These are phyloP conservation scores for Elmis aenea DNA, from an alignment of 2,888 invertebrate genomes.

Conservation along the genomic window DNA sequence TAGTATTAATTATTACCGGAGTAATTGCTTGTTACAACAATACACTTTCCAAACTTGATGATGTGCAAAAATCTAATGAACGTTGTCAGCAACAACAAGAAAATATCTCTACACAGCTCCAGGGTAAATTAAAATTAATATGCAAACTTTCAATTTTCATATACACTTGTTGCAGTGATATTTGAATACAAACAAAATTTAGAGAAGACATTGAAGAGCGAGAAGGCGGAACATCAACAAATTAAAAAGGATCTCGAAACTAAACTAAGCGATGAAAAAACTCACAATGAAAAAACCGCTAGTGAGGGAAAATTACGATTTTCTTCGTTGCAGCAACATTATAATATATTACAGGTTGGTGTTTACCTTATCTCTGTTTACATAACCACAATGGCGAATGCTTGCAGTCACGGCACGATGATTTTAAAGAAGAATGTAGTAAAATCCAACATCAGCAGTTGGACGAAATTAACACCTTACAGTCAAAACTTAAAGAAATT, in stretches of 20 bases:
- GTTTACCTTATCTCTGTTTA: too few relatives aligned
- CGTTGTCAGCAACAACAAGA: slow-evolving; percentile 57
- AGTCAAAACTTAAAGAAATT: slow-evolving; percentile 47
- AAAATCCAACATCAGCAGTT: slow-evolving; percentile 48
- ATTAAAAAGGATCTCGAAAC: slow-evolving; percentile 48
- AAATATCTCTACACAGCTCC: slow-evolving; percentile 53
- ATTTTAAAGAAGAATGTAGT: slow-evolving; percentile 49
- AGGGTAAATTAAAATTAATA: slow-evolving; percentile 52
- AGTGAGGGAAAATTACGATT: slow-evolving; percentile 51
- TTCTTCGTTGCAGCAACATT: slow-evolving; percentile 52
- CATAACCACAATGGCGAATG: too few relatives aligned
- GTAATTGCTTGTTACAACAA: slow-evolving; percentile 57
- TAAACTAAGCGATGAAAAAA: slow-evolving; percentile 49
- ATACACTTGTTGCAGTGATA: slow-evolving; percentile 46
- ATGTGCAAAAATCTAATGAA: slow-evolving; percentile 49
- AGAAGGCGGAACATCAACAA: slow-evolving; percentile 52
- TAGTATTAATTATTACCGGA: slow-evolving; percentile 49
- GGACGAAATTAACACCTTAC: slow-evolving; percentile 48
- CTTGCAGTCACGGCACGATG: slow-evolving; percentile 50
- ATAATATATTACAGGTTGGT: slow-evolving; percentile 48
- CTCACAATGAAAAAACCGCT: slow-evolving; percentile 48
- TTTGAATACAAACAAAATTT: slow-evolving; percentile 54
- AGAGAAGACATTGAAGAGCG: slow-evolving; percentile 54
- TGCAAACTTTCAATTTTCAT: not conserved
- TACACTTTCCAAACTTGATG: slow-evolving; percentile 54